phyloP scores from a whole-genome alignment of 2,113 vertebrate species.

The Dipodomys stephensi region DNA sequence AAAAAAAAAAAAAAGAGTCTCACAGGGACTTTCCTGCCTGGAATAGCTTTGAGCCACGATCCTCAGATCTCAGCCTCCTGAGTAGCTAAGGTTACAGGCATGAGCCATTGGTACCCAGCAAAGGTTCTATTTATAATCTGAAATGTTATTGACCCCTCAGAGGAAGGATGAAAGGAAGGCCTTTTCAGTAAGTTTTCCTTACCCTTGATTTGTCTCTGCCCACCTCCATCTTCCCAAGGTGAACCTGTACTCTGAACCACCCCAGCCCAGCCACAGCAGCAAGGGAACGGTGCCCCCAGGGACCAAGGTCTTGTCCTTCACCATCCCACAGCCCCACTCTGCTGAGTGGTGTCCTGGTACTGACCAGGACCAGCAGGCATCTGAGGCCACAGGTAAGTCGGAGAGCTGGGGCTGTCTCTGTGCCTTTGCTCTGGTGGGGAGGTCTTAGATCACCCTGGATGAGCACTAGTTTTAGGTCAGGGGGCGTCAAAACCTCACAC shows the following conservation, averaged over 20 bases:
- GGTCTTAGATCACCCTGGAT: background rate
- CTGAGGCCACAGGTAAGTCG: constrained; percentile 47
- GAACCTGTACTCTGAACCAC: constrained; percentile 89
- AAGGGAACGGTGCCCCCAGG: constrained; percentile 79
- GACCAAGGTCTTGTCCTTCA: constrained; percentile 87
- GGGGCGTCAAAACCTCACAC: background rate
- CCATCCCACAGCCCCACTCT: constrained; percentile 87
- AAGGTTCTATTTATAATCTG: too few species aligned
- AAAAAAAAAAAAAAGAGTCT: too few species aligned
- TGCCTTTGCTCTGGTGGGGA: background rate
- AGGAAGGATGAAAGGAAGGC: background rate
- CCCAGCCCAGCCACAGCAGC: constrained; percentile 83
- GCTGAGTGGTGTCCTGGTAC: constrained; percentile 72
- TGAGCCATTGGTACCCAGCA: too few species aligned
- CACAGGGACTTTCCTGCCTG: too few species aligned
- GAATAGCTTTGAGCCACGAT: too few species aligned
- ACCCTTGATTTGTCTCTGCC: background rate
- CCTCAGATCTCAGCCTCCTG: too few species aligned
- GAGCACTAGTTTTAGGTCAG: background rate
- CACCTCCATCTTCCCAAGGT: constrained; percentile 87
- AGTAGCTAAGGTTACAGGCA: too few species aligned
- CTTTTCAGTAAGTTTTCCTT: background rate
- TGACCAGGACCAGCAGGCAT: background rate
- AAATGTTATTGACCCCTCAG: too few species aligned
- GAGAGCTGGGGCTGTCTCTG: background rate